Conservation (phyloP, 2,797 vertebrate genomes). For the Salarias fasciatus region DNA sequence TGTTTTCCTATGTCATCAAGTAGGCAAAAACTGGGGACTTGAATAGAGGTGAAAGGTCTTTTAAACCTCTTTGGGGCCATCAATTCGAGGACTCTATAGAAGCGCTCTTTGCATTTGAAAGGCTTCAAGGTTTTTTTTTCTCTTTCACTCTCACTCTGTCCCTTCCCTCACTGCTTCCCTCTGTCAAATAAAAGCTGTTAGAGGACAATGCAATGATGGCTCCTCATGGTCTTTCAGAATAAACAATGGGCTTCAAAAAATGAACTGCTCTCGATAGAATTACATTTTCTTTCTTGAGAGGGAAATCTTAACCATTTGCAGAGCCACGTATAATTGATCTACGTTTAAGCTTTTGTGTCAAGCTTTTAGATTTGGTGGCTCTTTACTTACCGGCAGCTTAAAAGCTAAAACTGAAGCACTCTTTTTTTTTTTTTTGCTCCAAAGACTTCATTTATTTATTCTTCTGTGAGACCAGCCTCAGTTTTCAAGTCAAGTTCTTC, state of each 20-base stretch:
- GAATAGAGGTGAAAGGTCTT: constrained; percentile 93
- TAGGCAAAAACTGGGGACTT: constrained; percentile 86
- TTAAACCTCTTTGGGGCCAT: constrained; percentile 95
- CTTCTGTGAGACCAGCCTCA: constrained; percentile 55
- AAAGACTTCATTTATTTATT: constrained; percentile 71
- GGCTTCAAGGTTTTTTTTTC: constrained; percentile 86
- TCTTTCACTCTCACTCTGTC: constrained; percentile 72
- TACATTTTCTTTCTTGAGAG: constrained; percentile 85
- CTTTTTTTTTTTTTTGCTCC: no score
- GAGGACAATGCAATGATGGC: constrained; percentile 86
- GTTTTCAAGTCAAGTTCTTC: constrained; percentile 68
- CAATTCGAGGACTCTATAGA: constrained; percentile 90
- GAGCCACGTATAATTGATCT: constrained; percentile 74
- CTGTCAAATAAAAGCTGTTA: constrained; percentile 90
- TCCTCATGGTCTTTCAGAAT: constrained; percentile 91
- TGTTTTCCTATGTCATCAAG: constrained; percentile 91
- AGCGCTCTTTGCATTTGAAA: constrained; percentile 95
- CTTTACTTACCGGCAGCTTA: constrained; percentile 48
- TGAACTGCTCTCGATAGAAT: constrained; percentile 89
- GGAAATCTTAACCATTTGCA: constrained; percentile 83
- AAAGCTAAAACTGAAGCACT: constrained; percentile 36
- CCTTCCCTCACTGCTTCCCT: constrained; percentile 79
- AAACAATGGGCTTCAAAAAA: constrained; percentile 89
- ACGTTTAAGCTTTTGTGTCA: constrained; percentile 64
- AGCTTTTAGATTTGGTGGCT: constrained; percentile 49